phyloP scores from a whole-genome alignment of 2,113 vertebrate species.

The Pimephales promelas region DNA sequence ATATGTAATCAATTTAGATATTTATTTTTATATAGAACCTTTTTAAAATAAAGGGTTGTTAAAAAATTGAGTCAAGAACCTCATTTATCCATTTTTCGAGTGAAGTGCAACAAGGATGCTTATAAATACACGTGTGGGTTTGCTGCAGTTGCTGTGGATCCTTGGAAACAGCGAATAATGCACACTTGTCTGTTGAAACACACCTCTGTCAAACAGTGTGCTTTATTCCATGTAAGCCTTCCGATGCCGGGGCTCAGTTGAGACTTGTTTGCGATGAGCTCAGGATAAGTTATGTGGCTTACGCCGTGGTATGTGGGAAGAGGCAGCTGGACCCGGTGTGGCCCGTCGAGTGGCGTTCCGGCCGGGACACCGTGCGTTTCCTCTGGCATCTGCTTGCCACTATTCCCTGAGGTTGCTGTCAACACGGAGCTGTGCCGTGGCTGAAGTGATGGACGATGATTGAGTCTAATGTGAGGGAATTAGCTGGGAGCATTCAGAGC shows the following conservation, averaged over 20 bases:
- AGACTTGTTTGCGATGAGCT: constrained; percentile 22
- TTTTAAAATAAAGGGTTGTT: too few relatives aligned
- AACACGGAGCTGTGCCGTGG: constrained; percentile 10
- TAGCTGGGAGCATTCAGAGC: constrained; percentile 31
- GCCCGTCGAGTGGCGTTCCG: neutral
- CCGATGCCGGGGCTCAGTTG: constrained; percentile 14
- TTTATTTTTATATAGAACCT: too few relatives aligned
- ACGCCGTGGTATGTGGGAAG: constrained; percentile 9
- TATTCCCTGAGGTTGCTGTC: constrained; percentile 44
- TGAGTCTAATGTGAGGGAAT: constrained; percentile 38
- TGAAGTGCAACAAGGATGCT: neutral
- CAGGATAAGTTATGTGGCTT: constrained; percentile 29
- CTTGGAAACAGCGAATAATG: neutral
- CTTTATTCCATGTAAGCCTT: constrained; percentile 21
- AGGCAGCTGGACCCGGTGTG: constrained; percentile 23
- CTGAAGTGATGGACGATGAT: constrained; percentile 50
- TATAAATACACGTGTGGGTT: neutral
- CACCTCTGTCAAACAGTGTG: constrained; percentile 30
- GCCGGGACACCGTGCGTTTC: neutral
- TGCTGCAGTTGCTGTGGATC: neutral
- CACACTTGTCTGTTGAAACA: neutral
- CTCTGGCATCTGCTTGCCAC: constrained; percentile 8
- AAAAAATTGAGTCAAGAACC: too few relatives aligned
- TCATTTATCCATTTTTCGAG: too few relatives aligned
- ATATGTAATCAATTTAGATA: too few relatives aligned